These are phyloP conservation scores for Prionace glauca DNA, from an alignment of 2,797 vertebrate genomes.

Conservation along the genomic window DNA sequence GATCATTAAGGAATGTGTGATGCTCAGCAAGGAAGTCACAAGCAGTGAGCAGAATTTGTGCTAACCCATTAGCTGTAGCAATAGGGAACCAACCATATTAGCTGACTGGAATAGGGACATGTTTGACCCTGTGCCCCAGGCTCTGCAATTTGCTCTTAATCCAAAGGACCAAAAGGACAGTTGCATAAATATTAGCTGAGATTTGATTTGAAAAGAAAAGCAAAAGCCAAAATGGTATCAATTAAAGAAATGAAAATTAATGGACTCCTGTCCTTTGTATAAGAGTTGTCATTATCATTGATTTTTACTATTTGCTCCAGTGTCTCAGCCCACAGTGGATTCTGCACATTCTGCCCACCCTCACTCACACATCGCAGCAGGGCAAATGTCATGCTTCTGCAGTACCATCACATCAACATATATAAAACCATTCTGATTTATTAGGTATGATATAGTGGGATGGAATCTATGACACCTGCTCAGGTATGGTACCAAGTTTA, in stretches of 20 bases:
- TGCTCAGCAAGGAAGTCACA: background rate
- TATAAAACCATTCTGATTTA: background rate
- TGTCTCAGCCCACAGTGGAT: background rate
- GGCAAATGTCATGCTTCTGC: background rate
- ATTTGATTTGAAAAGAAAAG: slow-evolving; percentile 1
- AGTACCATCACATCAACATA: too few species aligned
- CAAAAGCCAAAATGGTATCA: background rate
- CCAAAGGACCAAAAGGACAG: background rate
- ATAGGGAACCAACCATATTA: background rate
- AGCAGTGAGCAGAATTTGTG: background rate
- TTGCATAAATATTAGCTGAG: slow-evolving; percentile 26
- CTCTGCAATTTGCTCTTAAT: slow-evolving; percentile 1
- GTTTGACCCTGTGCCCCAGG: slow-evolving; percentile 2
- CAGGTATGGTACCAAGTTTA: background rate
- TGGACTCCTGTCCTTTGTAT: background rate
- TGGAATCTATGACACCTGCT: background rate
- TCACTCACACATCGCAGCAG: too few species aligned
- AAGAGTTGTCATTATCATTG: background rate
- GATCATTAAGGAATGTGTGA: background rate
- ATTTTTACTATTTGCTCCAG: background rate
- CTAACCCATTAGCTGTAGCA: slow-evolving; percentile 15
- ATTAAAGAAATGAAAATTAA: background rate
- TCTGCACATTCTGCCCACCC: background rate
- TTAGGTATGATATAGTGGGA: background rate
- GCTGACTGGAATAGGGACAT: background rate